A percentile compares a stretch with the other conserved stretches of the same genome.
Conservation (phyloP, 2,113 vertebrate genomes). For the Morone saxatilis region DNA sequence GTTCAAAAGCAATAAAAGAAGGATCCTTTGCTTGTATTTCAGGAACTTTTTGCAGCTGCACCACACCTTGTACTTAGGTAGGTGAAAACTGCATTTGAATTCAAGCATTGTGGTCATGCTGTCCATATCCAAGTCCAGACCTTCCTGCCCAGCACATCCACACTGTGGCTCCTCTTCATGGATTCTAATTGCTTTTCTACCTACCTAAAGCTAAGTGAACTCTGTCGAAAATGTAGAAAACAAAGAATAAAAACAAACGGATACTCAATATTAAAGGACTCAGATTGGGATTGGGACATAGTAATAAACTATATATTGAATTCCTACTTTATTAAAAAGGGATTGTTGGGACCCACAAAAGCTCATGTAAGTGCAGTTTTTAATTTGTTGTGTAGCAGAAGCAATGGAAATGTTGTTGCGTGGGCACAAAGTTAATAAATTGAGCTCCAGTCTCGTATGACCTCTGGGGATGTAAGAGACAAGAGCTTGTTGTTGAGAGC, state of each 20-base stretch:
- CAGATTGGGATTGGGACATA: not conserved
- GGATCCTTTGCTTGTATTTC: not conserved
- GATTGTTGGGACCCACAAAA: not conserved
- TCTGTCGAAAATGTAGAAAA: not conserved
- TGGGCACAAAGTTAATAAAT: conserved; percentile 54
- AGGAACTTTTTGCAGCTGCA: not conserved
- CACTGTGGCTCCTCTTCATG: not conserved
- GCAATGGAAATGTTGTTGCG: conserved; percentile 40
- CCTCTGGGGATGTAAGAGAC: conserved; percentile 55
- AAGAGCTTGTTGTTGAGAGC: conserved; percentile 63
- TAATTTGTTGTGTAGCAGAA: conserved; percentile 13
- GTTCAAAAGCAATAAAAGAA: not conserved
- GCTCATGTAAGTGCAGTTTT: not conserved
- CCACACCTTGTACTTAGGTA: not conserved
- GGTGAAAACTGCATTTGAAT: not conserved
- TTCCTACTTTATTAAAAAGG: conserved; percentile 29
- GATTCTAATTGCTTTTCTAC: not conserved
- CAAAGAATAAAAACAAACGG: not conserved
- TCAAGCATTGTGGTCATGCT: not conserved
- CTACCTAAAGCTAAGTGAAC: not conserved
- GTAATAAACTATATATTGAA: conserved; percentile 45
- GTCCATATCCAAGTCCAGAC: not conserved
- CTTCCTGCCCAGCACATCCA: not conserved
- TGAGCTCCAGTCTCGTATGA: conserved; percentile 39
- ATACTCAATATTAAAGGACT: conserved; percentile 10